These are phyloP conservation scores for Botrylloides violaceus DNA, from an alignment of 23 tunicate genomes.

Conservation along the genomic window DNA sequence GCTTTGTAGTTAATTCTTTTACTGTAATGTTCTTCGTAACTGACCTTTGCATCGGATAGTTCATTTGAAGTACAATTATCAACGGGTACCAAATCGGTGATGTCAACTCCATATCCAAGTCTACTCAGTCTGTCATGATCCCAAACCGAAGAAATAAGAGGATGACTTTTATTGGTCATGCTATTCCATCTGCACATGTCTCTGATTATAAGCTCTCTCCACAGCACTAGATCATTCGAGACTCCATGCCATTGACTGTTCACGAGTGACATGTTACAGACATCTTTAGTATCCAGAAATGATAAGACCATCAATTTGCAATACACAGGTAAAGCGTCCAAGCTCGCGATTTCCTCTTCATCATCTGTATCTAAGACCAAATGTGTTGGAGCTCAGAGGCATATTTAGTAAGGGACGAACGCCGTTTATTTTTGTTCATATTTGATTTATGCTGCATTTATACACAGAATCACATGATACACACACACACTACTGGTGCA, in stretches of 20 bases:
- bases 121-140: background rate
- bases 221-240: constrained; percentile 69
- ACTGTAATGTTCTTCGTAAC: background rate
- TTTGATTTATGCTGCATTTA: too few relatives aligned
- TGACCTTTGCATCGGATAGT: background rate
- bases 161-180: constrained; percentile 70
- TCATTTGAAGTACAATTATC: background rate
- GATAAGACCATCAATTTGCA: constrained; percentile 82
- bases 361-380: too few relatives aligned
- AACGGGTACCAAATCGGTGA: background rate
- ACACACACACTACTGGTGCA: too few relatives aligned
- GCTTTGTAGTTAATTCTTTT: constrained; percentile 51
- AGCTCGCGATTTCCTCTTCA: background rate
- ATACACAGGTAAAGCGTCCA: constrained; percentile 68
- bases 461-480: too few relatives aligned
- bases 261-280: constrained; percentile 53
- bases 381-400: too few relatives aligned
- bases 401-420: too few relatives aligned
- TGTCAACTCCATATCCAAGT: background rate
- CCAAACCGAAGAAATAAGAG: constrained; percentile 34
- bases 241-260: constrained; percentile 70
- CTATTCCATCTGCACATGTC: constrained; percentile 72
- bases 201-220: constrained; percentile 75
- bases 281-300: constrained; percentile 57
- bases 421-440: too few relatives aligned